A percentile compares a stretch with the other conserved stretches of the same genome.
Evolutionary conservation across 2,888 invertebrate genomes (phyloP).

Genomic region (Ormyrus pomaceus): DNA sequence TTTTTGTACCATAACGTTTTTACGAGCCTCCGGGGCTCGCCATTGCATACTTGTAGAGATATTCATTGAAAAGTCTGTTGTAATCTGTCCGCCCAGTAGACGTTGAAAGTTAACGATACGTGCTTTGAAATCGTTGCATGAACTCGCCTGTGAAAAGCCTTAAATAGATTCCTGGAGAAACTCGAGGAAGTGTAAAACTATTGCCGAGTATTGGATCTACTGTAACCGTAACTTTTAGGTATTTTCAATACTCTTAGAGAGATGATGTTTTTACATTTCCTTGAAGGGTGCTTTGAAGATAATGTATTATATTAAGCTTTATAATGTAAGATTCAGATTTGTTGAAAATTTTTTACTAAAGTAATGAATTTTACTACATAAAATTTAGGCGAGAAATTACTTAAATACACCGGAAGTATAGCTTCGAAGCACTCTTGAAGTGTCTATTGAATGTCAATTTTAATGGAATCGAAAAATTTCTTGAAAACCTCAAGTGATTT

Average conservation of each 20-base stretch:
- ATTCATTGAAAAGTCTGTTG: conserved; percentile 5
- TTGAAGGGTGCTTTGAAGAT: conserved; percentile 20
- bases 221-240: neutral
- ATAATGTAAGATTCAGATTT: neutral
- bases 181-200: conserved; percentile 17
- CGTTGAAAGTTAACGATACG: conserved; percentile 7
- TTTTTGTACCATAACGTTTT: conserved; percentile 10
- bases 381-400: neutral
- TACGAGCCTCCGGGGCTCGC: neutral
- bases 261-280: conserved; percentile 19
- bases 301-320: conserved; percentile 1
- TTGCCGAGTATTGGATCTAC: neutral
- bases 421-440: conserved; percentile 1
- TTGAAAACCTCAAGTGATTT: neutral
- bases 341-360: too few species aligned
- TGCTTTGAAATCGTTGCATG: neutral
- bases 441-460: conserved; percentile 2
- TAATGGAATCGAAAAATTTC: neutral
- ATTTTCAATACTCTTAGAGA: neutral
- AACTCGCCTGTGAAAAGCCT: conserved; percentile 1
- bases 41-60: neutral
- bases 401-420: conserved; percentile 1
- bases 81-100: conserved; percentile 12
- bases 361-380: too few species aligned
- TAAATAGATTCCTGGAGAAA: neutral